These are phyloP conservation scores for Vannuccia rotundouncinata DNA, from an alignment of 2,888 invertebrate genomes.

Conservation along the genomic window DNA sequence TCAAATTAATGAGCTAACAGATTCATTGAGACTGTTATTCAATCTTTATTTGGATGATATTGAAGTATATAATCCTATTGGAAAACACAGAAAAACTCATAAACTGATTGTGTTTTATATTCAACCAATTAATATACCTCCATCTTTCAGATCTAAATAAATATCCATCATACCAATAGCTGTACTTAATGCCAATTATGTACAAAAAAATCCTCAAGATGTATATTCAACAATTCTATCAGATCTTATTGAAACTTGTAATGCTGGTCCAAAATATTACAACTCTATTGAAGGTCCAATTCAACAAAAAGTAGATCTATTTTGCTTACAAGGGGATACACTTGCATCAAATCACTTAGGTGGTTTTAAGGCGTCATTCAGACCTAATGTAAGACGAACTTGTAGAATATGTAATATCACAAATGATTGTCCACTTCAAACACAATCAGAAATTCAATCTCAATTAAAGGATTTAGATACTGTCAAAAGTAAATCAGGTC, in stretches of 20 bases:
- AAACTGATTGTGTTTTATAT: conserved; percentile 18
- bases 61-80: conserved; percentile 10
- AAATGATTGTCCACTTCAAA: not conserved
- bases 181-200: not conserved
- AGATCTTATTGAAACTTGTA: not conserved
- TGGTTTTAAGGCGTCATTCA: not conserved
- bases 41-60: conserved; percentile 14
- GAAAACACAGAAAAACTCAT: conserved; percentile 10
- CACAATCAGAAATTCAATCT: not conserved
- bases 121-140: conserved; percentile 6
- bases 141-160: not conserved
- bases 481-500: not conserved
- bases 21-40: not conserved
- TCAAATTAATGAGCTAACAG: not conserved
- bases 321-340: not conserved
- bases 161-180: not conserved
- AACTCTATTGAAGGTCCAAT: not conserved
- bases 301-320: not conserved
- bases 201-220: not conserved
- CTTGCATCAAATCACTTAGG: not conserved
- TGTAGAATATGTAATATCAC: not conserved
- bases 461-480: not conserved
- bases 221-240: conserved; percentile 18
- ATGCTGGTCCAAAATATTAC: no score
- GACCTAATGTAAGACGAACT: not conserved